phyloP scores from a whole-genome alignment of 2,113 vertebrate genomes.

The Osmerus mordax region DNA sequence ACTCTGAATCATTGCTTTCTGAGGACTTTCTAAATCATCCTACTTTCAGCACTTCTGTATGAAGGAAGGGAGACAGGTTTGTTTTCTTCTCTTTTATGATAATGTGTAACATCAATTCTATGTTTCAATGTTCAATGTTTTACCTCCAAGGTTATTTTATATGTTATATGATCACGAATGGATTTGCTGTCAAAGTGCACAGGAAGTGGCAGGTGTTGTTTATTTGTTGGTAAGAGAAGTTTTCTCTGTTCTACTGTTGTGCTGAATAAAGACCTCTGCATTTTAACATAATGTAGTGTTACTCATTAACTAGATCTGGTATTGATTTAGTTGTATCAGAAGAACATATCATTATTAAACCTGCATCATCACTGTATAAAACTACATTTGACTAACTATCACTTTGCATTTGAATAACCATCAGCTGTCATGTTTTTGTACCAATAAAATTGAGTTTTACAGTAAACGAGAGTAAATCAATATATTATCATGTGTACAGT shows the following conservation, averaged over 20 bases:
- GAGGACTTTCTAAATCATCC: neutral
- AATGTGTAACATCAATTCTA: slow-evolving; percentile 29
- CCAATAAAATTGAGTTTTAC: slow-evolving; percentile 61
- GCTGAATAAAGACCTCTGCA: slow-evolving; percentile 9
- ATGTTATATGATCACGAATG: slow-evolving; percentile 12
- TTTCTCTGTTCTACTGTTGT: slow-evolving; percentile 16
- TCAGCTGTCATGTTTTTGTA: slow-evolving; percentile 64
- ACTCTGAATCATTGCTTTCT: slow-evolving; percentile 13
- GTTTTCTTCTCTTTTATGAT: slow-evolving; percentile 24
- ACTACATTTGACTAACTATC: slow-evolving; percentile 38
- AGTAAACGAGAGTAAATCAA: slow-evolving; percentile 14
- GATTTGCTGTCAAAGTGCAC: slow-evolving; percentile 30
- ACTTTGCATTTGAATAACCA: slow-evolving; percentile 25
- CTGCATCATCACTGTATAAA: slow-evolving; percentile 22
- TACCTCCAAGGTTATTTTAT: slow-evolving; percentile 1
- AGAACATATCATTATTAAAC: slow-evolving; percentile 9
- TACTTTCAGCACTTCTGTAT: slow-evolving; percentile 18
- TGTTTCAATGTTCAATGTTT: too few relatives aligned
- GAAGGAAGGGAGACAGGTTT: slow-evolving; percentile 12
- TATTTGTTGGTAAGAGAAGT: slow-evolving; percentile 26
- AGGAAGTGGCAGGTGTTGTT: slow-evolving; percentile 14
- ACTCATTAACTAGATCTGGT: slow-evolving; percentile 13
- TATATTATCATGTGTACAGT: slow-evolving; percentile 11
- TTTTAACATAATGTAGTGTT: slow-evolving; percentile 36
- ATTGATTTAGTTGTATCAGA: slow-evolving; percentile 19